Evolutionary conservation across 2,888 invertebrate genomes (phyloP).

Genomic region (Pheosia gnoma): DNA sequence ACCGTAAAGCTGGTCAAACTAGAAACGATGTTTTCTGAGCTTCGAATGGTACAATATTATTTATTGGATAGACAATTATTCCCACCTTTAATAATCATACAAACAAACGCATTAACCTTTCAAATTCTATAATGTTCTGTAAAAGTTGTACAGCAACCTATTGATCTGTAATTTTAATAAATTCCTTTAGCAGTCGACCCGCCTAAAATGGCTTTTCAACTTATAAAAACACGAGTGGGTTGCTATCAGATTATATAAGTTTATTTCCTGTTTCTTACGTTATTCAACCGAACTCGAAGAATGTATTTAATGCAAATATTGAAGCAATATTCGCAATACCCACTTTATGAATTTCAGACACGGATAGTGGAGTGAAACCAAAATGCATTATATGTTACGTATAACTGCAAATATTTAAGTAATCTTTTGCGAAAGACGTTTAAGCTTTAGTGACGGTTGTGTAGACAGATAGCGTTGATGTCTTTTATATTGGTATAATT

Average conservation of each 20-base stretch:
- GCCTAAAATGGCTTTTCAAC: conserved; percentile 19
- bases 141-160: background rate
- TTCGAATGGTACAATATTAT: background rate
- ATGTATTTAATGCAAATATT: conserved; percentile 12
- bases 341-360: conserved; percentile 25
- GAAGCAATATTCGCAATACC: conserved; percentile 16
- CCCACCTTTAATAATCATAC: background rate
- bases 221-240: conserved; percentile 6
- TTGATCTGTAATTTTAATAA: background rate
- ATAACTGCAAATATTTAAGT: conserved; percentile 23
- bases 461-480: background rate
- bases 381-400: conserved; percentile 31
- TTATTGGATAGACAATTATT: background rate
- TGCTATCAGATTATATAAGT: conserved; percentile 27
- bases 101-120: background rate
- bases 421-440: conserved; percentile 19
- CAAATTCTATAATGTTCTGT: background rate
- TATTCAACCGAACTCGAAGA: conserved; percentile 24
- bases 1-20: background rate
- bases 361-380: conserved; percentile 27
- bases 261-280: conserved; percentile 31
- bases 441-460: background rate
- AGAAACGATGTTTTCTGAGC: background rate
- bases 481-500: background rate
- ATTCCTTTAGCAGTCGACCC: background rate